These are phyloP conservation scores for Oenanthe oenanthe DNA, from an alignment of 2,113 vertebrate species.

Conservation along the genomic window DNA sequence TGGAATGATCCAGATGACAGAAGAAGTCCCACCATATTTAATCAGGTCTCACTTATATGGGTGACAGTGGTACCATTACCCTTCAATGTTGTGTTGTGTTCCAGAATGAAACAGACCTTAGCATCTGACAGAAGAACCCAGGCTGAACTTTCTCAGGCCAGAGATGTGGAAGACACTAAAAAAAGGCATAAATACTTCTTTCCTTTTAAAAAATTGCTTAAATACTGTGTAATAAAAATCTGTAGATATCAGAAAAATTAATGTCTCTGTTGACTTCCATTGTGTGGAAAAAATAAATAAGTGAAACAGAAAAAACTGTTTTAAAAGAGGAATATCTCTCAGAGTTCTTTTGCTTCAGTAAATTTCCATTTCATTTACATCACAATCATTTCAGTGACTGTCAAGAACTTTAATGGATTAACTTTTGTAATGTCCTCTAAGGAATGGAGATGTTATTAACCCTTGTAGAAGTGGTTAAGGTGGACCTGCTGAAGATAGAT, in stretches of 20 bases:
- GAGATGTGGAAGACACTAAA: not conserved
- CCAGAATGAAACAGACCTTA: conserved; percentile 1
- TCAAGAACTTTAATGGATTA: not conserved
- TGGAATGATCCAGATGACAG: not conserved
- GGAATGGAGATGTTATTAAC: not conserved
- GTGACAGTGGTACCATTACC: not conserved
- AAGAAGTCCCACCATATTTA: not conserved
- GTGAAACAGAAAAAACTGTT: not conserved
- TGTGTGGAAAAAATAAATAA: not conserved
- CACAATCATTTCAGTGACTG: not conserved
- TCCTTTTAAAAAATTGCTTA: not conserved
- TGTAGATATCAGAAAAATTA: not conserved
- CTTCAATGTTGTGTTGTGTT: not conserved
- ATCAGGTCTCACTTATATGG: not conserved
- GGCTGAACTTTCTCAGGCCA: not conserved
- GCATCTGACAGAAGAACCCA: not conserved
- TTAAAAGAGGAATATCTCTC: not conserved
- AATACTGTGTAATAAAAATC: not conserved
- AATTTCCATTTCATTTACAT: conserved; percentile 16
- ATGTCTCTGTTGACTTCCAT: not conserved
- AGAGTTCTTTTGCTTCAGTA: not conserved
- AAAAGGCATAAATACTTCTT: not conserved
- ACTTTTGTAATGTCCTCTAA: not conserved
- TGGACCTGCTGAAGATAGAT: not conserved
- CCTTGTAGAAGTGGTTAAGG: not conserved